Conservation (phyloP, 2,888 invertebrate species). For the Trachelus stipa region DNA sequence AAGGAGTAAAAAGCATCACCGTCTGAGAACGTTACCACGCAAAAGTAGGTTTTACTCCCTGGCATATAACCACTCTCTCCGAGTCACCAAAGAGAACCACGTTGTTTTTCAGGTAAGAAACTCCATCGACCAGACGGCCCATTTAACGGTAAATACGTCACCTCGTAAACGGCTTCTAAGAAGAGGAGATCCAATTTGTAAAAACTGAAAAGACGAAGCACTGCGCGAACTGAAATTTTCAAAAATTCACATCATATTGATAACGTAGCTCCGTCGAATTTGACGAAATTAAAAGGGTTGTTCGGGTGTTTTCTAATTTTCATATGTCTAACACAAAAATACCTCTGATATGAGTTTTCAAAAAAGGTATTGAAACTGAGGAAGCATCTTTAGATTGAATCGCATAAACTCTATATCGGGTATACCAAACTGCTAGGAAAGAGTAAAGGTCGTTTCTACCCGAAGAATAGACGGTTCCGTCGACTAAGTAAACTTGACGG, state of each 20-base stretch:
- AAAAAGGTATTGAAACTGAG: neutral
- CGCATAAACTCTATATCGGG: neutral
- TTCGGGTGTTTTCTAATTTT: neutral
- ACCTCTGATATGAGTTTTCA: neutral
- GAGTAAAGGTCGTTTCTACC: neutral
- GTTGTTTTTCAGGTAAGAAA: neutral
- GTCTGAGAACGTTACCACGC: neutral
- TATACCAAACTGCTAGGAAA: neutral
- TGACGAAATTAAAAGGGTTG: neutral
- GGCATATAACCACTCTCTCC: neutral
- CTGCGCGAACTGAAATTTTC: neutral
- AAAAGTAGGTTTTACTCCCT: neutral
- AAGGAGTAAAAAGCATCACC: neutral
- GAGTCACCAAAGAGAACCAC: neutral
- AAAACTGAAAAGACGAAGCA: neutral
- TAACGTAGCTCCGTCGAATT: neutral
- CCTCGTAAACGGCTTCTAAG: neutral
- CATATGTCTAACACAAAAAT: neutral
- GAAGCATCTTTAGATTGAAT: neutral
- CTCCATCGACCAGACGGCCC: neutral
- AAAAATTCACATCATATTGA: neutral
- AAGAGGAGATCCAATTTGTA: neutral
- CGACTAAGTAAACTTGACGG: neutral
- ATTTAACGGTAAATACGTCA: neutral
- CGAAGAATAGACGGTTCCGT: neutral